Evolutionary conservation across 2,797 vertebrate species (phyloP), one percentile per base, ranked within the genome.

Genomic region (Liasis olivaceus): DNA sequence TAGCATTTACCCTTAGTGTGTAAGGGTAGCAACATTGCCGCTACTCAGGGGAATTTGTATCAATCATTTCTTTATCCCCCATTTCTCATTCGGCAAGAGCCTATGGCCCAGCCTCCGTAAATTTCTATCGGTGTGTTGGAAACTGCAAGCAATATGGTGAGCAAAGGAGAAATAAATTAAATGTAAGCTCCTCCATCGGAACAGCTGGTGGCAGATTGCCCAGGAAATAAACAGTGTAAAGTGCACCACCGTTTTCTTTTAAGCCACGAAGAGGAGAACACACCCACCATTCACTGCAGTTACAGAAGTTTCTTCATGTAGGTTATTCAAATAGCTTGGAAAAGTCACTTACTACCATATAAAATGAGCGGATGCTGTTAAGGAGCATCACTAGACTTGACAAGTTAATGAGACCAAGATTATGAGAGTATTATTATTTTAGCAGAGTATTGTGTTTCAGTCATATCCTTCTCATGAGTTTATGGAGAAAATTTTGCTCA

Each of bases 401-500:
- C 96, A 96, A 95, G 91, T 95, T 97, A 97, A 95, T 97, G 96
- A 96, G 86, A 84, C 84, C 93, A 94, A 96, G 94, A 96, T 96
- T 96, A 95, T 91, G 88, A 96, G 66, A 95, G 66, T 85, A 95
- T 96, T 96, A 94, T 95, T 97, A 96, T 96, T 96, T 97, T 96
- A 97, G 90, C 89, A 94, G 93, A 96, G 87, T 96, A 96, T 96
- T 97, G 94, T 94, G 93, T 96, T 96, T 95, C 93, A 95, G 84
- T 92, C 85, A 94, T 86, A 95, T 95, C 96, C 94, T 96, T 56
- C 90, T 90, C 22, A 77, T 94, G 93, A 96, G 94, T 93, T 95
- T 93, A 96, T 60, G 93, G 93, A 94, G 87, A 93, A 97, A 96
- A 96, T 92, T 2, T 95, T 94, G 90, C 92, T 96, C 92, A 96